A percentile compares a stretch with the other conserved stretches of the same genome.
phyloP scores from a whole-genome alignment of 2,797 vertebrate species.

The Vultur gryphus region DNA sequence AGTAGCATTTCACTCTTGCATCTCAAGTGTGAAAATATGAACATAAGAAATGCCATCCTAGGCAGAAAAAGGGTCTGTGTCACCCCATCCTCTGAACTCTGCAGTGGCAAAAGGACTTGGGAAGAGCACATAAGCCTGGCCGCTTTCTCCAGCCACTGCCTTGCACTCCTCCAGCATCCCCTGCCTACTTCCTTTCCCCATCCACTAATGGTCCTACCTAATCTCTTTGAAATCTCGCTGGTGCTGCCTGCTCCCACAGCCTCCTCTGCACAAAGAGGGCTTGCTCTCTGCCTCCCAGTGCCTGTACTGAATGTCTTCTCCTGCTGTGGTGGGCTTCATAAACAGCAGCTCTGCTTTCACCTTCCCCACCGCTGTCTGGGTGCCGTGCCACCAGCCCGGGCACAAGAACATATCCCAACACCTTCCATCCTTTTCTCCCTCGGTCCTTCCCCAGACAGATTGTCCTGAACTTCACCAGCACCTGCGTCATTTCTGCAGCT shows the following conservation, averaged over 20 bases:
- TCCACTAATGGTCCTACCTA: not conserved
- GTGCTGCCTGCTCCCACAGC: not conserved
- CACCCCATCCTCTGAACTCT: not conserved
- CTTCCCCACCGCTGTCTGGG: rapidly evolving
- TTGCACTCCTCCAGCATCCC: not conserved
- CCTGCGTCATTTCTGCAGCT: not conserved
- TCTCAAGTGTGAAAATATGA: not conserved
- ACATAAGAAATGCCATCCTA: not conserved
- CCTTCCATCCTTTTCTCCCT: not conserved
- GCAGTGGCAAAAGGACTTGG: not conserved
- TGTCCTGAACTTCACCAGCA: not conserved
- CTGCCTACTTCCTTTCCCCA: not conserved
- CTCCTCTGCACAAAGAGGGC: not conserved
- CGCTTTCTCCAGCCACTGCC: not conserved
- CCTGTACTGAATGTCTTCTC: not conserved
- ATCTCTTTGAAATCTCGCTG: not conserved
- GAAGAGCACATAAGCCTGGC: rapidly evolving
- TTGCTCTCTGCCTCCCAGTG: not conserved
- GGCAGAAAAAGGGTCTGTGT: not conserved
- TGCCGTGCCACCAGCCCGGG: rapidly evolving
- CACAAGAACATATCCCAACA: not conserved
- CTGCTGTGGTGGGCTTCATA: not conserved
- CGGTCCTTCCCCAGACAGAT: not conserved
- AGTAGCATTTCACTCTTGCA: not conserved
- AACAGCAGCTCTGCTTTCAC: not conserved